phyloP scores from a whole-genome alignment of 2,113 vertebrate species.

The Sminthopsis crassicaudata region DNA sequence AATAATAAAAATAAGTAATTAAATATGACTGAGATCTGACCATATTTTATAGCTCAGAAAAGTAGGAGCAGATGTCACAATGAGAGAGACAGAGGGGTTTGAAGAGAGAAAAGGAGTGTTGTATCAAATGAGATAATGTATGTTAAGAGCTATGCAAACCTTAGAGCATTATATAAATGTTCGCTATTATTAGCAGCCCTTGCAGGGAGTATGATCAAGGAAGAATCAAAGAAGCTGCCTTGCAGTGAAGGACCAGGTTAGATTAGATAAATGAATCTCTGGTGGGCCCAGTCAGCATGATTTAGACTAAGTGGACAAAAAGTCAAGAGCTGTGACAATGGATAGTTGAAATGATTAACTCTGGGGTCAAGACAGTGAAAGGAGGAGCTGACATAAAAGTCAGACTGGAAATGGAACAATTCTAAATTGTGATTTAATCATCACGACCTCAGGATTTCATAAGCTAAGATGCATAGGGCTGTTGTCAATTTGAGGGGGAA shows the following conservation, averaged over 20 bases:
- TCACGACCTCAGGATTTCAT: not conserved
- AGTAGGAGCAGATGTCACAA: not conserved
- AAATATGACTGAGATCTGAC: not conserved
- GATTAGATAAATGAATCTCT: not conserved
- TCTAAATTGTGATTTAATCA: not conserved
- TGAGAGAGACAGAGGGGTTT: not conserved
- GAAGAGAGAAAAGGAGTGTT: not conserved
- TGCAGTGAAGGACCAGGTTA: not conserved
- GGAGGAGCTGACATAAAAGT: not conserved
- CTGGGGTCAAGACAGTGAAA: not conserved
- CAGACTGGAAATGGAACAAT: not conserved
- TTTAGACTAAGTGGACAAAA: not conserved
- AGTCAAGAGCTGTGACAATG: not conserved
- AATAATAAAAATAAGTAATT: not conserved
- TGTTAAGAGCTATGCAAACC: not conserved
- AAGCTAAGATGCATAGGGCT: not conserved
- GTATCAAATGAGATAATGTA: slow-evolving; percentile 12
- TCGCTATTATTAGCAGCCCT: not conserved
- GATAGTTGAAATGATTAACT: not conserved
- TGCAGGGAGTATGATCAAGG: not conserved
- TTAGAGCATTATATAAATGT: not conserved
- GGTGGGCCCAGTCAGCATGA: not conserved
- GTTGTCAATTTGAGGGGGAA: not conserved
- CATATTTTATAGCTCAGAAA: not conserved
- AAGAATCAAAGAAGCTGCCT: not conserved